phyloP scores from a whole-genome alignment of 2,797 vertebrate species.

The Trichosurus vulpecula region DNA sequence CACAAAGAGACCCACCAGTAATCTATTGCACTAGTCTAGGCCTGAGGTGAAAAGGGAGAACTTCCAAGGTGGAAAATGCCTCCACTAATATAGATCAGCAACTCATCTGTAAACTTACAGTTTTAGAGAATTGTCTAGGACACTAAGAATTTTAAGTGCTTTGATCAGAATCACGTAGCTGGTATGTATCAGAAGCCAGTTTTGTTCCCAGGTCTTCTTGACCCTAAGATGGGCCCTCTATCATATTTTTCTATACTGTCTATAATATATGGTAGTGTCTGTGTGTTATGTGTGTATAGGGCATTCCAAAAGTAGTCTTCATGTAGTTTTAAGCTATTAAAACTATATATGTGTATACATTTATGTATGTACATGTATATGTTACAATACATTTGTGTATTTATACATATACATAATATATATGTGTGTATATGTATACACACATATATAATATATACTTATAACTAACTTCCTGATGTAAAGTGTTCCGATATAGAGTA shows the following conservation, averaged over 20 bases:
- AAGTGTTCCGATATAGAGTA: slow-evolving; percentile 34
- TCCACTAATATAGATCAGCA: background rate
- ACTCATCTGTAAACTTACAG: background rate
- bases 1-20: background rate
- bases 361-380: background rate
- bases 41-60: background rate
- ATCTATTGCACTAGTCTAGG: background rate
- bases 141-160: background rate
- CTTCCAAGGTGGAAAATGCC: background rate
- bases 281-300: background rate
- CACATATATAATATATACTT: background rate
- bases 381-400: too few species aligned
- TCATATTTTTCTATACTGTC: background rate
- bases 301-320: background rate
- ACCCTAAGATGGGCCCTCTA: background rate
- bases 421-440: background rate
- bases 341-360: background rate
- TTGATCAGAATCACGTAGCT: background rate
- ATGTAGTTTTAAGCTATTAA: background rate
- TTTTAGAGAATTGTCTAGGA: background rate
- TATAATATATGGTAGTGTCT: background rate
- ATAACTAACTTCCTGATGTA: slow-evolving; percentile 54
- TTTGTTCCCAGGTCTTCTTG: background rate
- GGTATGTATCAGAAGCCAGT: background rate
- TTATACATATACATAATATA: accelerated